These are phyloP conservation scores for Cephus sareptanus DNA, from an alignment of 2,888 invertebrate genomes.

Conservation along the genomic window DNA sequence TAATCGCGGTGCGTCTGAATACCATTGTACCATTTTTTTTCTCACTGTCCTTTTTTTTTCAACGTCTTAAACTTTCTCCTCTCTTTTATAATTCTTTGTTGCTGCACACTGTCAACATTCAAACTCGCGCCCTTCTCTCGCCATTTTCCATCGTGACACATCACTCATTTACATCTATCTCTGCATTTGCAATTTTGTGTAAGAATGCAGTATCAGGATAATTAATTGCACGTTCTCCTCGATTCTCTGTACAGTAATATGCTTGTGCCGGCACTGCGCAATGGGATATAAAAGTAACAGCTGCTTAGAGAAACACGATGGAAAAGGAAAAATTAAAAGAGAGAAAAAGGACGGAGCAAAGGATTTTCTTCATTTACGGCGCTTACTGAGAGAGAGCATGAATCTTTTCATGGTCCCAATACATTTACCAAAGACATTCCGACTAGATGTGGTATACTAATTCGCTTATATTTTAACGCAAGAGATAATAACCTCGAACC, in stretches of 20 bases:
- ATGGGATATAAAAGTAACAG: neutral
- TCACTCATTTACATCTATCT: neutral
- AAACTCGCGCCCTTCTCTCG: neutral
- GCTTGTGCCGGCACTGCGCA: constrained; percentile 14
- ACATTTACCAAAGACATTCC: constrained; percentile 47
- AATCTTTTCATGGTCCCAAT: constrained; percentile 55
- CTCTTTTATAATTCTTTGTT: neutral
- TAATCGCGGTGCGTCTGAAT: constrained; percentile 15
- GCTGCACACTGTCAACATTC: neutral
- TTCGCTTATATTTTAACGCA: constrained; percentile 10
- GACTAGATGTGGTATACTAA: constrained; percentile 50
- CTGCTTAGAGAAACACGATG: neutral
- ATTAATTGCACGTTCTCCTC: neutral
- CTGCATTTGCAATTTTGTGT: neutral
- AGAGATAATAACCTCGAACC: neutral
- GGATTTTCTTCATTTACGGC: neutral
- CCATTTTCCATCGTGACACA: neutral
- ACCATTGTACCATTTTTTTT: constrained; percentile 17
- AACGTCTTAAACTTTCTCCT: neutral
- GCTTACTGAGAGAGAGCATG: constrained; percentile 41
- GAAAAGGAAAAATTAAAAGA: neutral
- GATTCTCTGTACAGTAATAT: constrained; percentile 29
- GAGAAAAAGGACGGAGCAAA: neutral
- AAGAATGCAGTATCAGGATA: neutral
- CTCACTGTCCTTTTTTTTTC: constrained; percentile 8